Conservation (phyloP, 1,140 invertebrate genomes). For the Drusus annulatus region DNA sequence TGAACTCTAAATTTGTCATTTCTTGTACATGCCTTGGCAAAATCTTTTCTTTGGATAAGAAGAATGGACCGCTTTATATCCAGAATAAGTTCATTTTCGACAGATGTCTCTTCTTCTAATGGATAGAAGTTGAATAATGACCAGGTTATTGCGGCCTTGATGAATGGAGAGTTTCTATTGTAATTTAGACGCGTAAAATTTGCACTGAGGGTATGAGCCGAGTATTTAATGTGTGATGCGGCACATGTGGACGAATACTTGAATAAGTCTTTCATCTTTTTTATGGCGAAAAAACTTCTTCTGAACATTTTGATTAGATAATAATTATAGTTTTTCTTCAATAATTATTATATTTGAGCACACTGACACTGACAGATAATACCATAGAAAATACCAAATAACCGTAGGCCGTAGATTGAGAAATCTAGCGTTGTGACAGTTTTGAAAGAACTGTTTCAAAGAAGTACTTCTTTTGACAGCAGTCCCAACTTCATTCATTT, state of each 20-base stretch:
- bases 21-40: constrained; percentile 67
- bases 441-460: no score
- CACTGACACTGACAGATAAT: no score
- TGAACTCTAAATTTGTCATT: no score
- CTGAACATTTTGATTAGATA: constrained; percentile 10
- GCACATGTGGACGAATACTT: constrained; percentile 21
- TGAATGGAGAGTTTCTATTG: neutral
- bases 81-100: constrained; percentile 79
- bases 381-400: no score
- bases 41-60: constrained; percentile 82
- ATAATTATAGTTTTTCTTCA: no score
- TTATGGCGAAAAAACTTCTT: constrained; percentile 6
- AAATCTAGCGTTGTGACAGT: no score
- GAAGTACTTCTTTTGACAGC: no score
- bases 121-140: constrained; percentile 67
- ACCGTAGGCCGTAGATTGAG: no score
- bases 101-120: constrained; percentile 68
- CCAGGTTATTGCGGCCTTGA: constrained; percentile 60
- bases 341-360: no score
- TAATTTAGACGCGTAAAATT: neutral
- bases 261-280: constrained; percentile 19
- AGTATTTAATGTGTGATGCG: neutral
- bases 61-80: constrained; percentile 83
- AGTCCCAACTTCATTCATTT: no score
- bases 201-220: neutral